Percentiles rank a stretch among this genome's conserved stretches.
Conservation (phyloP, 1,140 invertebrate species). For the Ditylenchus dipsaci region DNA sequence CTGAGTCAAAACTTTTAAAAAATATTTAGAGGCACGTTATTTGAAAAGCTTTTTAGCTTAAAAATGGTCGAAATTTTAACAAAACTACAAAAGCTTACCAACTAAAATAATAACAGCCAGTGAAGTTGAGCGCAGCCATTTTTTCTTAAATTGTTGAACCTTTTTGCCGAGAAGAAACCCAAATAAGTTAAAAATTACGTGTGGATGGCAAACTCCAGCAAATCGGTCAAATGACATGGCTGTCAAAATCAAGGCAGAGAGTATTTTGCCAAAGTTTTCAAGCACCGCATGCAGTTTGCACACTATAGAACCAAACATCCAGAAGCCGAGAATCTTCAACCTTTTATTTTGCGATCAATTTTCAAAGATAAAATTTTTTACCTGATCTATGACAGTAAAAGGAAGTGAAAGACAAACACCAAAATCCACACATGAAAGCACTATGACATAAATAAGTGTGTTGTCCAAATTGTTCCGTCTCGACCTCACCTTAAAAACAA, state of each 20-base stretch:
- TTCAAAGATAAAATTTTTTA: constrained; percentile 21
- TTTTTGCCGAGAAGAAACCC: too few species aligned
- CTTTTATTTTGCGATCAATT: constrained; percentile 1
- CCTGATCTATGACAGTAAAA: constrained; percentile 57
- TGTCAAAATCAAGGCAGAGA: constrained; percentile 54
- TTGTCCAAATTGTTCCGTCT: constrained; percentile 49
- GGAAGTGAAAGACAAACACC: constrained; percentile 56
- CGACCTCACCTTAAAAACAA: constrained; percentile 42
- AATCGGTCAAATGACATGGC: constrained; percentile 56
- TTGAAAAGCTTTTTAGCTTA: too few species aligned
- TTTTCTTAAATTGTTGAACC: constrained; percentile 25
- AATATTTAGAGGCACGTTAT: too few species aligned
- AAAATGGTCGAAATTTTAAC: too few species aligned
- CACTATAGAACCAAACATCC: constrained; percentile 55
- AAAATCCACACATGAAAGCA: constrained; percentile 56
- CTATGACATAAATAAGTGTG: constrained; percentile 55
- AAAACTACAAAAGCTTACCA: constrained; percentile 25
- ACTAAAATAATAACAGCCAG: constrained; percentile 49
- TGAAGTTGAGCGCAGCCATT: constrained; percentile 35
- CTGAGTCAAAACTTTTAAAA: too few species aligned
- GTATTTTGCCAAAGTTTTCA: constrained; percentile 57
- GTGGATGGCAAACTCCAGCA: constrained; percentile 53
- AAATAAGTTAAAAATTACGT: neutral
- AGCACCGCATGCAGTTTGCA: constrained; percentile 56
- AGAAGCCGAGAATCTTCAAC: constrained; percentile 56